phyloP scores from a whole-genome alignment of 2,888 invertebrate species.

The Drosophila aldrichi region DNA sequence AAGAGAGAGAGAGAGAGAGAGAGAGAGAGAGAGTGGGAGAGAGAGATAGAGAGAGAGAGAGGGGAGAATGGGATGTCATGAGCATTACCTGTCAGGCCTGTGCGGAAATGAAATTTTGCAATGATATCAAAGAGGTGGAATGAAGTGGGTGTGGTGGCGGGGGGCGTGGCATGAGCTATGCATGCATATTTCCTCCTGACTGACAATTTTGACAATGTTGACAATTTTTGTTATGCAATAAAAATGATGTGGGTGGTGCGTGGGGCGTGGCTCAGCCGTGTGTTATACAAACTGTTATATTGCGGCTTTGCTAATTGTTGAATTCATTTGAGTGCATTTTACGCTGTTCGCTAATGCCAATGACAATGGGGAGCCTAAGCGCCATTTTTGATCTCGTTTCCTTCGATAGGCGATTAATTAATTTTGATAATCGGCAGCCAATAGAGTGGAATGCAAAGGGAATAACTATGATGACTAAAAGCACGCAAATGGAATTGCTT shows the following conservation, averaged over 20 bases:
- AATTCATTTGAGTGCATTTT: conserved; percentile 31
- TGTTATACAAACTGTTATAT: conserved; percentile 53
- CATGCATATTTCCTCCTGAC: conserved; percentile 32
- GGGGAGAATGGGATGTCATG: conserved; percentile 3
- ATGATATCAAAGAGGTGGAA: conserved; percentile 44
- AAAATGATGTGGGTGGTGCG: conserved; percentile 46
- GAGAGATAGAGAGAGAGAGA: too few species aligned
- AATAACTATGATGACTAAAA: conserved; percentile 45
- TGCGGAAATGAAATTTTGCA: conserved; percentile 77
- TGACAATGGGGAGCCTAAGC: conserved; percentile 7
- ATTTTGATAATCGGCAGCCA: conserved; percentile 59
- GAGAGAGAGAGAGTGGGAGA: not conserved
- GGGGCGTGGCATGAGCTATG: conserved; percentile 36
- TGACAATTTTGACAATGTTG: conserved; percentile 76
- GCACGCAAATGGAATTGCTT: conserved; percentile 59
- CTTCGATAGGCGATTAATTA: conserved; percentile 61
- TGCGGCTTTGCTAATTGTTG: conserved; percentile 46
- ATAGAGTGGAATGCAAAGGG: not conserved
- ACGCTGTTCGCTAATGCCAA: conserved; percentile 3
- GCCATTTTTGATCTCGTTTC: conserved; percentile 14
- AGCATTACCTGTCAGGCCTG: conserved; percentile 70
- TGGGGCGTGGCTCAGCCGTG: not conserved
- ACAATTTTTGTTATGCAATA: conserved; percentile 77
- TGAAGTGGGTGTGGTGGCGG: not conserved
- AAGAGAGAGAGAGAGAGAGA: not conserved